A percentile compares a stretch with the other conserved stretches of the same genome.
Conservation (phyloP, 1,140 invertebrate genomes). For the Bombus difficillimus region DNA sequence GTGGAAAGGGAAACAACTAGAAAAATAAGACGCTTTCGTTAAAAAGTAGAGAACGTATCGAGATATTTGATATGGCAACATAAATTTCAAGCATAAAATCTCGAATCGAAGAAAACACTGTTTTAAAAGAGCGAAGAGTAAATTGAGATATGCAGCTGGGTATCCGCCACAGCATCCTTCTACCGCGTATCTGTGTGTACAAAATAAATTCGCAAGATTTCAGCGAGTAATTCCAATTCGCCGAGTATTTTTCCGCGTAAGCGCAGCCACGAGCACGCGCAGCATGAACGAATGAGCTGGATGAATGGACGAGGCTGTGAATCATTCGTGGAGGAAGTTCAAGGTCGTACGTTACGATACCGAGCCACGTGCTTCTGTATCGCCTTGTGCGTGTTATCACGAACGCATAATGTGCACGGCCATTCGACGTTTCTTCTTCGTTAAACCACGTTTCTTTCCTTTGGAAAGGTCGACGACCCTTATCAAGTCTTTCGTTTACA, state of each 20-base stretch:
- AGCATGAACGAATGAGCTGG: constrained; percentile 54
- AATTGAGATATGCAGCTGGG: background rate
- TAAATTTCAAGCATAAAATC: too few species aligned
- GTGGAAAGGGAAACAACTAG: too few species aligned
- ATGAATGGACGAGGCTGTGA: constrained; percentile 65
- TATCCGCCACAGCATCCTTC: too few species aligned
- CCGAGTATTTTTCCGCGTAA: constrained; percentile 5
- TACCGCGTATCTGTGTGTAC: background rate
- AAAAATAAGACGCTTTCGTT: too few species aligned
- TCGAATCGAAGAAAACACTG: too few species aligned
- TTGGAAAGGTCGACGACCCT: background rate
- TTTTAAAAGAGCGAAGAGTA: background rate
- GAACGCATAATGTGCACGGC: constrained; percentile 43
- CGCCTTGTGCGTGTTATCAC: constrained; percentile 57
- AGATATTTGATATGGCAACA: too few species aligned
- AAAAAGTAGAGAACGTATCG: too few species aligned
- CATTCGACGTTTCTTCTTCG: constrained; percentile 12
- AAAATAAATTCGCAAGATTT: background rate
- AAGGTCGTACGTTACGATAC: constrained; percentile 63
- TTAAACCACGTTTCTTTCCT: background rate
- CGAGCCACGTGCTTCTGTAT: constrained; percentile 51
- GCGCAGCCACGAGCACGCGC: constrained; percentile 8
- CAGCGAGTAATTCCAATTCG: background rate
- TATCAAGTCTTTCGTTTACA: too few species aligned
- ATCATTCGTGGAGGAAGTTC: constrained; percentile 69